Evolutionary conservation across 2,888 invertebrate species (phyloP).

Genomic region (Watsonalla binaria): DNA sequence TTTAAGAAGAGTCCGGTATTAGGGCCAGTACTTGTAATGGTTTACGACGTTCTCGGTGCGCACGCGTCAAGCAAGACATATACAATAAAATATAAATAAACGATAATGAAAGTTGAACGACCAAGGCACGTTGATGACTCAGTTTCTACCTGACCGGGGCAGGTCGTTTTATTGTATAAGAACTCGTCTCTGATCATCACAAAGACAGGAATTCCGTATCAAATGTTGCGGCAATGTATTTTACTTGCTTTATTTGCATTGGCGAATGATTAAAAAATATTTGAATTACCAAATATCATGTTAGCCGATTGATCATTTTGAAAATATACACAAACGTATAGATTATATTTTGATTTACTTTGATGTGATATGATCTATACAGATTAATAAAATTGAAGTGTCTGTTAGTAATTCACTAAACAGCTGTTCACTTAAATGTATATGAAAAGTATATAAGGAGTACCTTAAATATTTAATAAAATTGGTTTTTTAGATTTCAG

Average conservation of each 20-base stretch:
- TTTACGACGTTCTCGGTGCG: slow-evolving; percentile 26
- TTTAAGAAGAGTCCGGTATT: not conserved
- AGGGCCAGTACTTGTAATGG: slow-evolving; percentile 9
- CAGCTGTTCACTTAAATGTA: no score
- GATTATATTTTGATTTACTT: no score
- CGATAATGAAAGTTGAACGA: slow-evolving; percentile 71
- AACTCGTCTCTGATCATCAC: slow-evolving; percentile 47
- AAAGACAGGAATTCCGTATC: slow-evolving; percentile 46
- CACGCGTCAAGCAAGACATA: slow-evolving; percentile 51
- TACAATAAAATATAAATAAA: slow-evolving; percentile 64
- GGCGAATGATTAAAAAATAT: not conserved
- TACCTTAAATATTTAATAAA: no score
- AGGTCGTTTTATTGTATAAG: slow-evolving; percentile 32
- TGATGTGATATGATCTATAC: no score
- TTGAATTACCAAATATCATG: not conserved
- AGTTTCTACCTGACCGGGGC: slow-evolving; percentile 62
- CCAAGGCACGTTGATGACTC: slow-evolving; percentile 61
- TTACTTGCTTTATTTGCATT: not conserved
- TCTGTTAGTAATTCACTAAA: no score
- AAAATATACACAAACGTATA: no score
- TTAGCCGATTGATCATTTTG: not conserved
- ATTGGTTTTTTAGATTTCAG: no score
- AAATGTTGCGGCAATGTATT: slow-evolving; percentile 3
- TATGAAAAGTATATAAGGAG: no score
- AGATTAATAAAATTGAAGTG: no score